Conservation (phyloP, 2,888 invertebrate species). For the Geotrupes spiniger region DNA sequence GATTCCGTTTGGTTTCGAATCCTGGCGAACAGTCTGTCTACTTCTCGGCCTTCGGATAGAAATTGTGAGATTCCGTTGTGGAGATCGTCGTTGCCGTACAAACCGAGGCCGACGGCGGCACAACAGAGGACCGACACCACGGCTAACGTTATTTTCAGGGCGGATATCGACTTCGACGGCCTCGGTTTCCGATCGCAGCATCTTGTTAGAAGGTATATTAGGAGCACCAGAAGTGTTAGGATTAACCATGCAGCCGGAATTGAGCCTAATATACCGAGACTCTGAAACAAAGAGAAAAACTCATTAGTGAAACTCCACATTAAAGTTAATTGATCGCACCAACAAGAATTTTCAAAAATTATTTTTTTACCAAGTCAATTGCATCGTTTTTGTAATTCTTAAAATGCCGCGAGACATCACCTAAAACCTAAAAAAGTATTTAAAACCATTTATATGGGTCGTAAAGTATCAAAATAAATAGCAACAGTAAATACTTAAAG, state of each 20-base stretch:
- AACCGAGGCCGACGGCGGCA: conserved; percentile 83
- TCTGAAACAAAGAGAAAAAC: conserved; percentile 58
- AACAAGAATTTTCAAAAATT: too few species aligned
- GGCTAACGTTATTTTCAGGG: conserved; percentile 77
- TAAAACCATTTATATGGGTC: too few species aligned
- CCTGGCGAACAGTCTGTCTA: conserved; percentile 74
- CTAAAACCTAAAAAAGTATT: too few species aligned
- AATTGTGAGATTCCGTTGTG: conserved; percentile 87
- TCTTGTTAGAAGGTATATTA: conserved; percentile 90
- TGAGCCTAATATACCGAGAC: conserved; percentile 88
- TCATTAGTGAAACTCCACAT: too few species aligned
- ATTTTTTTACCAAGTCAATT: too few species aligned
- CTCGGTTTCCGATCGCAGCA: conserved; percentile 94
- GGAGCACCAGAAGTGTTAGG: conserved; percentile 80
- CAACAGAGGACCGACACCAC: conserved; percentile 84
- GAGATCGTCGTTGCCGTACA: conserved; percentile 93
- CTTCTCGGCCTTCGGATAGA: conserved; percentile 74
- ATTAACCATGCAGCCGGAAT: conserved; percentile 93
- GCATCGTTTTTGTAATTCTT: too few species aligned
- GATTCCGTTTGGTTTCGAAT: conserved; percentile 81
- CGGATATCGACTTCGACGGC: conserved; percentile 82
- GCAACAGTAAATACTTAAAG: too few species aligned
- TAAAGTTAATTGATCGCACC: too few species aligned
- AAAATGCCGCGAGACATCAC: too few species aligned
- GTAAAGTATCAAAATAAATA: too few species aligned